Base-by-base conservation (phyloP, 1,140 invertebrate genomes). In the Lycorma delicatula region DNA sequence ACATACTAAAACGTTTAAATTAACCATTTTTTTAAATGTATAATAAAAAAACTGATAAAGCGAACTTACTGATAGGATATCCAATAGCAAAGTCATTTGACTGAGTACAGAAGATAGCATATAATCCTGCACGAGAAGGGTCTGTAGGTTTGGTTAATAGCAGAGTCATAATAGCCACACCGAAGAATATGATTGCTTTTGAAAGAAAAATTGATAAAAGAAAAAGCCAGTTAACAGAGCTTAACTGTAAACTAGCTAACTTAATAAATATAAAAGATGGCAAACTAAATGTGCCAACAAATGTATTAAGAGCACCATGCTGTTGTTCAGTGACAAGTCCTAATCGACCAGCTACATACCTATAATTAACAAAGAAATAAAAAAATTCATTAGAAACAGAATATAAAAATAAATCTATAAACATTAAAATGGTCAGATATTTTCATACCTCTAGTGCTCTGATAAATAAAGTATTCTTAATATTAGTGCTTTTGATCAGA, bases 11-110 rank as follows among this genome's bases (percentile, higher is more conserved):
- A n/a, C n/a, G n/a, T n/a, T n/a, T n/a, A n/a, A n/a, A n/a, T n/a
- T n/a, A n/a, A n/a, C n/a, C n/a, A n/a, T n/a, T n/a, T n/a, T n/a
- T n/a, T n/a, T n/a, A n/a, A n/a, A n/a, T n/a, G n/a, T 7, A 27
- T 51, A 51, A 51, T 16, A 25, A 9, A 50, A 23, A 22, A 50
- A 27, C n/a, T n/a, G 12, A 6, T 22, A 13, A 56, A 50, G 29
- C 48, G 41, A 59, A 78, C 82, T 85, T 80, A 94, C 91, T 83
- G 67, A 97, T 95, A 3, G 95, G 94, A 76, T 90, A 96, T 58
- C 94, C 94, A 63, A 98, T 82, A 47, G 95, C 95, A 79, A 98
- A 97, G 74, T 98, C 95, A 81, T 98, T 98, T 69, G 91, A 95
- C 70, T 97, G 93, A 0, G 94, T 97, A 47, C 87, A 89, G 72